Conservation (phyloP, 2,113 vertebrate species). For the Procavia capensis region DNA sequence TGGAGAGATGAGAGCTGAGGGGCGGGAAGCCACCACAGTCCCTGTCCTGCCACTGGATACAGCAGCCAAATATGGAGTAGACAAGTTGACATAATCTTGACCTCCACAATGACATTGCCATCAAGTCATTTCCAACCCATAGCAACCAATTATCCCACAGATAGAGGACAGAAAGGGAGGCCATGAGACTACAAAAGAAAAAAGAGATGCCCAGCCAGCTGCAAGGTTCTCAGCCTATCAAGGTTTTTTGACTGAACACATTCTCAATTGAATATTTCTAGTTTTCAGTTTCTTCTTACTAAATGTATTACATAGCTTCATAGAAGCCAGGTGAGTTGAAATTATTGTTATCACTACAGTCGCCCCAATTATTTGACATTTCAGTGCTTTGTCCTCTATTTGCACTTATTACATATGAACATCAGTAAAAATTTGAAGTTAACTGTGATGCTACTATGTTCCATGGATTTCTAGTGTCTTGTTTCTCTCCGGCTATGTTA, state of each 20-base stretch:
- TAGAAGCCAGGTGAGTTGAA: background rate
- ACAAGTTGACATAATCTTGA: too few relatives aligned
- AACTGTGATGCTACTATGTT: background rate
- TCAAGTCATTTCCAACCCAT: too few relatives aligned
- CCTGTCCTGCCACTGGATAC: too few relatives aligned
- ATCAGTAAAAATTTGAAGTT: background rate
- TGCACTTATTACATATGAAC: background rate
- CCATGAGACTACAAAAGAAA: background rate
- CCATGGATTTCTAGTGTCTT: background rate
- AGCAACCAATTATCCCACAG: background rate
- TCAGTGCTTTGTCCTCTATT: background rate
- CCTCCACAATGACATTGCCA: too few relatives aligned
- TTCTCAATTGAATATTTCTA: background rate
- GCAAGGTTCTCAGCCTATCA: background rate
- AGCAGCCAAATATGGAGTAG: too few relatives aligned
- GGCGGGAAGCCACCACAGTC: too few relatives aligned
- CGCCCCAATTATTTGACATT: background rate
- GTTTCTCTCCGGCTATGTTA: background rate
- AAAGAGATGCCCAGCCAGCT: background rate
- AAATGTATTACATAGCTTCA: background rate
- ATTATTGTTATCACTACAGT: background rate
- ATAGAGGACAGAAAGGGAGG: background rate
- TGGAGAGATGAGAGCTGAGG: too few relatives aligned
- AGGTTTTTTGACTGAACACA: background rate
- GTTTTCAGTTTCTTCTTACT: background rate